A percentile compares a stretch with the other conserved stretches of the same genome.
Conservation (phyloP, 2,113 vertebrate genomes). For the Cariama cristata region DNA sequence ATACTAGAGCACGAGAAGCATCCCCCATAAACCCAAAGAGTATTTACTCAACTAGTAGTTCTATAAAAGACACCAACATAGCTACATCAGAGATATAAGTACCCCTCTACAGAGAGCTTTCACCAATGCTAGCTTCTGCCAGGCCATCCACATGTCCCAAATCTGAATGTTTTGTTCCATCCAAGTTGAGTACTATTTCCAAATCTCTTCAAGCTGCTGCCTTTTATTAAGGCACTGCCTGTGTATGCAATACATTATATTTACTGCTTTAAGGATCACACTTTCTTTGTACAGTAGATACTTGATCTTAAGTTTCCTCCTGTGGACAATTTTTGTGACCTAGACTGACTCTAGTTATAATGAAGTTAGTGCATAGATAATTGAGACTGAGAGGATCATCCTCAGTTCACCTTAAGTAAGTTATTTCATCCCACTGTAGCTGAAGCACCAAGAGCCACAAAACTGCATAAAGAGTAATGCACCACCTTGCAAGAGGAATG, state of each 20-base stretch:
- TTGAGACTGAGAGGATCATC: neutral
- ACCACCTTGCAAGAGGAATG: neutral
- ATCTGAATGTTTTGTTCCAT: neutral
- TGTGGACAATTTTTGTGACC: neutral
- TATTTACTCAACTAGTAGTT: neutral
- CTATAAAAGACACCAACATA: neutral
- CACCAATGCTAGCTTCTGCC: neutral
- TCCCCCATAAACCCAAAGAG: neutral
- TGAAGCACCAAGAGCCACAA: neutral
- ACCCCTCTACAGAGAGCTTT: neutral
- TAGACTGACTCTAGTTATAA: neutral
- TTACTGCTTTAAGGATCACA: neutral
- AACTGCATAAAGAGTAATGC: neutral
- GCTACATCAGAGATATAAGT: neutral
- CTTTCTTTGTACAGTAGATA: neutral
- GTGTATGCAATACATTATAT: neutral
- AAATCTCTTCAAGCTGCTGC: neutral
- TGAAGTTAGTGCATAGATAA: neutral
- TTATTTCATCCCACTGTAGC: neutral
- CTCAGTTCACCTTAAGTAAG: neutral
- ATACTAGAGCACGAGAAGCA: neutral
- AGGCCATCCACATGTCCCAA: rapidly evolving
- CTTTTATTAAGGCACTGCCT: neutral
- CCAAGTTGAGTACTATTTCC: neutral
- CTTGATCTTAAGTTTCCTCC: neutral